Evolutionary conservation across 2,797 vertebrate genomes (phyloP), one percentile per base, ranked within the genome.

Genomic region (Martes flavigula): DNA sequence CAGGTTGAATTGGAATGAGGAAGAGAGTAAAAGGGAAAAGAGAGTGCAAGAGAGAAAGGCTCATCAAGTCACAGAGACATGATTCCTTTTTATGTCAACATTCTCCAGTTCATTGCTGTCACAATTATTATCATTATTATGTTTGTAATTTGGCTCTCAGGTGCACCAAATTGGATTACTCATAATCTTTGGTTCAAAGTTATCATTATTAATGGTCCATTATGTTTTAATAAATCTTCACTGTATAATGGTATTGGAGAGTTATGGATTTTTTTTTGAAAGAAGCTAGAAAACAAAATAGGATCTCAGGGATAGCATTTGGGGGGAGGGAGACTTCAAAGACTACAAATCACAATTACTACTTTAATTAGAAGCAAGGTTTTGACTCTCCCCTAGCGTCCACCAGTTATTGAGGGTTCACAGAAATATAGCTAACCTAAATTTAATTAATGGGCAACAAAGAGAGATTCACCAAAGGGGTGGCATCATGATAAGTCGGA

Each of bases 371-470:
- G 21, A 91, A 97, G 4, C 43, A 94, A 62, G 82, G 72, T 30
- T 97, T 46, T 92, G 94, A 90, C 15, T 58, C 58, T 94, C 94
- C 60, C 38, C 8, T 17, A 88, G 10, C 0, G 75, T 46, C 25
- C 11, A 58, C 17, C 84, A 84, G 8, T 89, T 98, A 68, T 78
- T 93, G 87, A 97, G 87, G 35, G 10, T 79, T 97, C 97, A 43
- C 7, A 32, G 56, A 98, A 97, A 35, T 64, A 79, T 27, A 84
- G 83, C 66, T 91, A 97, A 93, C 91, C 86, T 90, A 98, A 90
- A 92, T 87, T 96, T 96, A 98, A 98, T 91, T 98, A 98, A 97
- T 92, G 94, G 84, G 17, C 79, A 93, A 64, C 11, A 97, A 72
- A 97, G 96, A 97, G 90, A 93, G 86, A 94, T 17, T 62, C 30